A percentile compares a stretch with the other conserved stretches of the same genome.
Evolutionary conservation across 2,797 vertebrate genomes (phyloP).

Genomic region (Fistularia tabacaria): DNA sequence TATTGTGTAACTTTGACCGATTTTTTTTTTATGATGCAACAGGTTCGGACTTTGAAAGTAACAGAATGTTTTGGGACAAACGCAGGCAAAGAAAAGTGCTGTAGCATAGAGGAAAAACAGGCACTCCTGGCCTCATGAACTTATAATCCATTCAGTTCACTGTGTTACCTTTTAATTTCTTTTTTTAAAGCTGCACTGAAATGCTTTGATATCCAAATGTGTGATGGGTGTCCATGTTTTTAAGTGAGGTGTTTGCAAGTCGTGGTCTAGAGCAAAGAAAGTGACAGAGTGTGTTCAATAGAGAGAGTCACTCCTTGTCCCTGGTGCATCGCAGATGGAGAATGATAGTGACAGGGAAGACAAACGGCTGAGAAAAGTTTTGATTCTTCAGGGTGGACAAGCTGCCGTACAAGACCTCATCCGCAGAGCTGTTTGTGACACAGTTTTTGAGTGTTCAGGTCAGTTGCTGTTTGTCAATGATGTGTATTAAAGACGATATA

Average conservation of each 20-base stretch:
- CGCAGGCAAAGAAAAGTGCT: slow-evolving; percentile 23
- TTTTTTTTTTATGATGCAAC: slow-evolving; percentile 29
- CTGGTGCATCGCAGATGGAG: slow-evolving; percentile 25
- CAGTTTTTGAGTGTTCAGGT: slow-evolving; percentile 32
- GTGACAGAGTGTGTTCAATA: slow-evolving; percentile 29
- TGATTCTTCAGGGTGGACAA: slow-evolving; percentile 15
- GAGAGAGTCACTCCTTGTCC: slow-evolving; percentile 1
- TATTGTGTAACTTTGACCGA: slow-evolving; percentile 36
- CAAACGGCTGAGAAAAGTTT: slow-evolving; percentile 2
- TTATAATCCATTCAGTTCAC: slow-evolving; percentile 60
- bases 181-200: slow-evolving; percentile 55
- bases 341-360: slow-evolving; percentile 14
- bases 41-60: slow-evolving; percentile 58
- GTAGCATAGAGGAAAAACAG: slow-evolving; percentile 39
- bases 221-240: slow-evolving; percentile 26
- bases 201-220: slow-evolving; percentile 46
- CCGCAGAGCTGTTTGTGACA: slow-evolving; percentile 26
- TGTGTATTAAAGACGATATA: slow-evolving; percentile 62
- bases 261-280: slow-evolving; percentile 28
- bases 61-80: slow-evolving; percentile 50
- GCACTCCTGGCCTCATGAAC: slow-evolving; percentile 53
- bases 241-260: slow-evolving; percentile 41
- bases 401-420: slow-evolving; percentile 5
- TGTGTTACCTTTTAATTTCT: slow-evolving; percentile 35
- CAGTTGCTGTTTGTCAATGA: slow-evolving; percentile 57